Percentiles rank a stretch among this genome's conserved stretches.
phyloP scores from a whole-genome alignment of 2,888 invertebrate species.

The Elysia crispata region DNA sequence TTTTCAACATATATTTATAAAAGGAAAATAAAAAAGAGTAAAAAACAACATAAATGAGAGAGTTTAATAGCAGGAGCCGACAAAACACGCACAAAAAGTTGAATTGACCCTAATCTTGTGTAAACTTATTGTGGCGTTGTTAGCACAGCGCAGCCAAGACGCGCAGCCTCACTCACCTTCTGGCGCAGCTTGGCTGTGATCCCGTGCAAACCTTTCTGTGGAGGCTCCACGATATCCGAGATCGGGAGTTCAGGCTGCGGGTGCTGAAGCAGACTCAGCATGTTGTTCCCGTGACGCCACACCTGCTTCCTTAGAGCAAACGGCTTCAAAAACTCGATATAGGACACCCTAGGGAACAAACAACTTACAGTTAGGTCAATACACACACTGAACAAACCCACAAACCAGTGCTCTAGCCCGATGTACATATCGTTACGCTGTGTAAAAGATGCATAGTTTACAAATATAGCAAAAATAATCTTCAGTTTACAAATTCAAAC shows the following conservation, averaged over 20 bases:
- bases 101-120: too few species aligned
- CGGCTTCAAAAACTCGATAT: conserved; percentile 76
- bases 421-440: background rate
- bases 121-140: too few species aligned
- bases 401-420: background rate
- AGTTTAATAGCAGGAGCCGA: too few species aligned
- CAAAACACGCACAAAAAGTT: too few species aligned
- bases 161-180: conserved; percentile 68
- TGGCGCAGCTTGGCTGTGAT: conserved; percentile 74
- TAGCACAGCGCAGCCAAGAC: too few species aligned
- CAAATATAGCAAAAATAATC: too few species aligned
- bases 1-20: too few species aligned
- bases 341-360: conserved; percentile 69
- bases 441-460: too few species aligned
- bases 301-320: conserved; percentile 72
- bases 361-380: background rate
- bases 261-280: conserved; percentile 72
- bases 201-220: conserved; percentile 72
- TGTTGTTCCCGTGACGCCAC: conserved; percentile 77
- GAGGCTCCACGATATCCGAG: conserved; percentile 69
- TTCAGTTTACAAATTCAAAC: too few species aligned
- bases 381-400: too few species aligned
- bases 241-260: conserved; percentile 70
- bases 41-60: too few species aligned
- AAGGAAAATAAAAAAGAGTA: too few species aligned